Base-by-base conservation (phyloP, 2,797 vertebrate genomes). In the Bovichtus variegatus region DNA sequence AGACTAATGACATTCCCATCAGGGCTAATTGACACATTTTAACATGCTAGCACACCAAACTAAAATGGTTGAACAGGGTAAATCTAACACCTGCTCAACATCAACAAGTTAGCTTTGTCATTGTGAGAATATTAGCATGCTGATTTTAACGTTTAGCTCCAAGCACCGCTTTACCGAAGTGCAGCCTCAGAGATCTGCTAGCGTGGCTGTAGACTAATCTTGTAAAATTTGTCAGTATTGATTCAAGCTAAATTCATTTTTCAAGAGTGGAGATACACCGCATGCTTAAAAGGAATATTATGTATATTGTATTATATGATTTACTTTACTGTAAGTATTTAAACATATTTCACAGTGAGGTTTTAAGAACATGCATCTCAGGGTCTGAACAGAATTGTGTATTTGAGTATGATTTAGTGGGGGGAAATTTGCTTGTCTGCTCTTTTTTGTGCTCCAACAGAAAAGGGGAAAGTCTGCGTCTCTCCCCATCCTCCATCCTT, bases 401-500 rank as follows among this genome's bases (percentile, higher is more conserved):
- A 1, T n/a, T n/a, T 34, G 49, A 62, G 16, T 66, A n/a, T 82
- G 66, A 83, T 75, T n/a, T 55, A 76, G 53, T 50, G 54, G 50
- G 63, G 40, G 10, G 71, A 34, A 81, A 83, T 65, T 71, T 60
- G 41, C 74, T 69, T 46, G 57, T 85, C 69, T 54, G 84, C 82
- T 87, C 59, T 86, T 90, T 78, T 89, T 80, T 78, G 58, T 70
- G 73, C 75, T 78, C 57, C 74, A 40, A 78, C 21, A 40, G 72
- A 85, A 74, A 79, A 81, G 47, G 71, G 59, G 25, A 76, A 80
- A 86, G 78, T 80, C 44, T 5, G 54, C 51, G 4, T 87, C 67
- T 81, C 74, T 40, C 86, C 86, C 91, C 91, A 91, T 90, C 92
- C 90, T 91, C 90, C 92, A 90, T 80, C 84, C 83, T 65, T 4